Conservation (phyloP, 2,888 invertebrate species). For the Drosophila lutescens region DNA sequence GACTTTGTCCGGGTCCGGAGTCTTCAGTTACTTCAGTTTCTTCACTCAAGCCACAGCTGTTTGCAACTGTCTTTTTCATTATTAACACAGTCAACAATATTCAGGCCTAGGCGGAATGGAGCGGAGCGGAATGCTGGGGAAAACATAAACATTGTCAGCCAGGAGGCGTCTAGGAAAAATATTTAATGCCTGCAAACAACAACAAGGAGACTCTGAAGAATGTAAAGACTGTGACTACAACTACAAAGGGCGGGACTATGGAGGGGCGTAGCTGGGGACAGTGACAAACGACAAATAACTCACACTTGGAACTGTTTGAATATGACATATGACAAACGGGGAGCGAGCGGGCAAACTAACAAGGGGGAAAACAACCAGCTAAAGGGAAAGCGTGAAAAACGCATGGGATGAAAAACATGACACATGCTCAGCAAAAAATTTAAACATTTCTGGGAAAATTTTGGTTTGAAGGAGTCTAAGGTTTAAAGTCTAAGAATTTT, state of each 20-base stretch:
- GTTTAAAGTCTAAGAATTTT: too few species aligned
- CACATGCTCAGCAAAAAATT: background rate
- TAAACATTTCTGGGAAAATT: background rate
- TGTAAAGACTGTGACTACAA: slow-evolving; percentile 67
- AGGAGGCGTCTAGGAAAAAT: slow-evolving; percentile 68
- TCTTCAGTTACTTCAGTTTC: slow-evolving; percentile 20
- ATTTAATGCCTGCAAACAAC: slow-evolving; percentile 77
- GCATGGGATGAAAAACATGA: slow-evolving; percentile 5
- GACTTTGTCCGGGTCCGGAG: slow-evolving; percentile 10
- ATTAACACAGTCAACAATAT: slow-evolving; percentile 76
- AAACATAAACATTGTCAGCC: slow-evolving; percentile 62
- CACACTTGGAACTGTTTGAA: slow-evolving; percentile 75
- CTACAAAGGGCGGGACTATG: slow-evolving; percentile 9
- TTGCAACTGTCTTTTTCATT: slow-evolving; percentile 68
- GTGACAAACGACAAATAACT: slow-evolving; percentile 77
- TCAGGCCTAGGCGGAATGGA: slow-evolving; percentile 61
- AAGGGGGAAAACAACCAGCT: slow-evolving; percentile 27
- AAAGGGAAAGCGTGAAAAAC: slow-evolving; percentile 25
- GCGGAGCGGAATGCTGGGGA: slow-evolving; percentile 33
- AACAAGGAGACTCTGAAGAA: slow-evolving; percentile 45
- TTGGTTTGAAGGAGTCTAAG: background rate
- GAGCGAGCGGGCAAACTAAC: slow-evolving; percentile 25
- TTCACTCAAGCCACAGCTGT: slow-evolving; percentile 62
- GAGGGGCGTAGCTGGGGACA: slow-evolving; percentile 24
- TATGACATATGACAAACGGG: slow-evolving; percentile 70